phyloP scores from a whole-genome alignment of 2,113 vertebrate species.

The Peromyscus leucopus region DNA sequence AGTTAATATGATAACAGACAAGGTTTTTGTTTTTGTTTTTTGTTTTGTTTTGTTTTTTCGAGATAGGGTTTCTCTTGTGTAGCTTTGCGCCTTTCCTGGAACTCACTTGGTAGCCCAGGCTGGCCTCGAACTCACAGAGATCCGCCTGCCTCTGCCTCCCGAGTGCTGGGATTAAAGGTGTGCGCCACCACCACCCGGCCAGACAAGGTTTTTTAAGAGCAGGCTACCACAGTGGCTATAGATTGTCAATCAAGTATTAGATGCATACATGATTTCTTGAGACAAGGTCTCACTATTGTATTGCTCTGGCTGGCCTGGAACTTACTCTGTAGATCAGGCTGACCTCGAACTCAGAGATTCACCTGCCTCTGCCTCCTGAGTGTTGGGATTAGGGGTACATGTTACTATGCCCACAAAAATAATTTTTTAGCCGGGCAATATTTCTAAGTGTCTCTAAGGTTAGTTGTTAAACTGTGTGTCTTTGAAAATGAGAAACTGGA shows the following conservation, averaged over 20 bases:
- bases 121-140: too few relatives aligned
- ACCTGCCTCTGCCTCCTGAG: not conserved
- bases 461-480: not conserved
- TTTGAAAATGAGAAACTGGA: conserved; percentile 30
- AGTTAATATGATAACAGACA: not conserved
- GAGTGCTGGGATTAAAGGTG: too few relatives aligned
- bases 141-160: too few relatives aligned
- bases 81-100: too few relatives aligned
- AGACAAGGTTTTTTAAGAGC: not conserved
- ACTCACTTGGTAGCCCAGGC: too few relatives aligned
- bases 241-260: not conserved
- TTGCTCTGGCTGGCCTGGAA: not conserved
- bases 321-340: not conserved
- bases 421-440: not conserved
- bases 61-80: too few relatives aligned
- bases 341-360: not conserved
- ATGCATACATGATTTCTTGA: not conserved
- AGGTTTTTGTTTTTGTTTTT: too few relatives aligned
- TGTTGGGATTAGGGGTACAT: not conserved
- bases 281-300: not conserved
- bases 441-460: conserved; percentile 26
- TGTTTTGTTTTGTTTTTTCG: too few relatives aligned
- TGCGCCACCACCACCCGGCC: too few relatives aligned
- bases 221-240: not conserved
- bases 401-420: not conserved